Evolutionary conservation across 2,888 invertebrate species (phyloP).

Genomic region (Ganaspis brasiliensis): DNA sequence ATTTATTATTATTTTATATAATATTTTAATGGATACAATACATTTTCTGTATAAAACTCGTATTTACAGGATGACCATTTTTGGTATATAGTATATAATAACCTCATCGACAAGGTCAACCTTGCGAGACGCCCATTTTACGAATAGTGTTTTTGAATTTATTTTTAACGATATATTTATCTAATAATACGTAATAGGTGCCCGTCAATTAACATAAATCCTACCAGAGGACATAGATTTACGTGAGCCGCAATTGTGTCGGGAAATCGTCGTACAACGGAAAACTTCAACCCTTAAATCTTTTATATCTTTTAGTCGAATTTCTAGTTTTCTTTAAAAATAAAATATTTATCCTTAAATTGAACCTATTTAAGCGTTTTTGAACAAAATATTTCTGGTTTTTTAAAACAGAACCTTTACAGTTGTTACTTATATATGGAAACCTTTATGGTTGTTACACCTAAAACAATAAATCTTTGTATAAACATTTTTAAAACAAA

Average conservation of each 20-base stretch:
- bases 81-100: slow-evolving; percentile 55
- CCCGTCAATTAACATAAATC: slow-evolving; percentile 66
- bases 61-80: slow-evolving; percentile 79
- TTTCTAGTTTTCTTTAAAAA: slow-evolving; percentile 32
- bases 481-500: too few relatives aligned
- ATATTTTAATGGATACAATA: slow-evolving; percentile 78
- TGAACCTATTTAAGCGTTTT: too few relatives aligned
- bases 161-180: slow-evolving; percentile 60
- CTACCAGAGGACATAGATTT: slow-evolving; percentile 73
- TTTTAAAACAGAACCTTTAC: too few relatives aligned
- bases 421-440: too few relatives aligned
- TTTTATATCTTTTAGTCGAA: neutral
- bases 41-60: slow-evolving; percentile 80
- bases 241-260: slow-evolving; percentile 49
- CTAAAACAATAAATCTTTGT: too few relatives aligned
- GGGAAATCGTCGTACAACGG: slow-evolving; percentile 52
- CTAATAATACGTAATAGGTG: slow-evolving; percentile 68
- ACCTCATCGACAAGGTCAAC: slow-evolving; percentile 62
- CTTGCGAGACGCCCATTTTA: slow-evolving; percentile 54
- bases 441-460: too few relatives aligned
- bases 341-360: slow-evolving; percentile 18
- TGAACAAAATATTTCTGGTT: too few relatives aligned
- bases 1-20: slow-evolving; percentile 70
- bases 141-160: slow-evolving; percentile 54
- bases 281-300: slow-evolving; percentile 27